phyloP scores from a whole-genome alignment of 2,797 vertebrate genomes.

The Argya squamiceps region DNA sequence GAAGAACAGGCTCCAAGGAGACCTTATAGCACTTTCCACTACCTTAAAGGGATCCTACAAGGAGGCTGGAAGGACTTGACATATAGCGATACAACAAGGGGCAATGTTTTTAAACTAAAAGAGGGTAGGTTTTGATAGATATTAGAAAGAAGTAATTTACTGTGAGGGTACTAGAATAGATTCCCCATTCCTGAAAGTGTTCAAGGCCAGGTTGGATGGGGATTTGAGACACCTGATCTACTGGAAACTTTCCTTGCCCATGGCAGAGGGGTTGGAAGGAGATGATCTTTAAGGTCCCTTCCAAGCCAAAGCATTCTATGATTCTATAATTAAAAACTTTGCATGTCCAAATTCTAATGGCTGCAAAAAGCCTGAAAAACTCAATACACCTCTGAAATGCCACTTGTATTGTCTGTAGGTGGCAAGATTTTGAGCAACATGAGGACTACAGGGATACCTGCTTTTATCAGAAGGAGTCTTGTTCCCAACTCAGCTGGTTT shows the following conservation, averaged over 20 bases:
- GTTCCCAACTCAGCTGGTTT: neutral
- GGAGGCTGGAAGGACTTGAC: neutral
- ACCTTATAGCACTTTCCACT: neutral
- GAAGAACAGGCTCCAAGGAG: neutral
- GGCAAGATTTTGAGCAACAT: neutral
- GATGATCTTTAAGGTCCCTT: neutral
- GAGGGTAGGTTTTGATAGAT: neutral
- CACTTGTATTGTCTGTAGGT: neutral
- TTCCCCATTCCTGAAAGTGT: neutral
- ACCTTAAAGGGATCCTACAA: neutral
- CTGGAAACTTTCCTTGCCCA: neutral
- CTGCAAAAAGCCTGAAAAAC: neutral
- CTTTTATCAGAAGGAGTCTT: neutral
- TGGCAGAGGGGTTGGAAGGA: neutral
- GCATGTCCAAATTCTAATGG: neutral
- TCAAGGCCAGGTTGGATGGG: neutral
- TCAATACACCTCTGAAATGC: neutral
- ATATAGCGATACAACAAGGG: neutral
- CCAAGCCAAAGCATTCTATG: neutral
- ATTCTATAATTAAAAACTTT: neutral
- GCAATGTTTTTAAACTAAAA: neutral
- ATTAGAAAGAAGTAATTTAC: neutral
- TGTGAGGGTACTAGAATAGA: neutral
- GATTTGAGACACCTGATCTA: neutral
- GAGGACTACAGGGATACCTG: accelerated